Percentiles rank a stretch among this genome's conserved stretches.
Evolutionary conservation across 2,797 vertebrate genomes (phyloP).

Genomic region (Lutjanus argentimaculatus): DNA sequence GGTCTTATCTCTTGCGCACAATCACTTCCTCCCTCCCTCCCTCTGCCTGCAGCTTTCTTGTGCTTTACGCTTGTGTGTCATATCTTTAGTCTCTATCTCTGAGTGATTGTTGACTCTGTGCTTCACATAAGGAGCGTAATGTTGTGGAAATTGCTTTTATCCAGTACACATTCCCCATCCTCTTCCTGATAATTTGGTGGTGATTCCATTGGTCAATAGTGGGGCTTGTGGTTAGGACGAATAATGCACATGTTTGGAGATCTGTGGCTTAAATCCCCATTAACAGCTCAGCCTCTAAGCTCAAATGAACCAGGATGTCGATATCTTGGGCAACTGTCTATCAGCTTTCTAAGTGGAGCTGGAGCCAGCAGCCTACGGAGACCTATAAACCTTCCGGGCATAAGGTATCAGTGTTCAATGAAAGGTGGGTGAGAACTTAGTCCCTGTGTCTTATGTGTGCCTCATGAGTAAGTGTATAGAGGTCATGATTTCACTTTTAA

Average conservation of each 20-base stretch:
- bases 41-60: constrained; percentile 27
- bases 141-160: constrained; percentile 40
- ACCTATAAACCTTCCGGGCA: constrained; percentile 23
- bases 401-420: constrained; percentile 27
- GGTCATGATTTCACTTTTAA: not conserved
- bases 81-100: constrained; percentile 39
- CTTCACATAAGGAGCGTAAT: constrained; percentile 4
- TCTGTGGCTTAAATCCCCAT: constrained; percentile 53
- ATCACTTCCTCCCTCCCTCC: constrained; percentile 20
- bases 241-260: constrained; percentile 54
- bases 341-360: constrained; percentile 51
- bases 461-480: not conserved
- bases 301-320: constrained; percentile 58
- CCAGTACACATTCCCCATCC: not conserved
- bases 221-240: constrained; percentile 37
- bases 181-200: constrained; percentile 40
- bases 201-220: constrained; percentile 51
- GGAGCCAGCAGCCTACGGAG: constrained; percentile 27
- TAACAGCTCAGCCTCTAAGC: constrained; percentile 46
- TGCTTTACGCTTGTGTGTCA: constrained; percentile 27
- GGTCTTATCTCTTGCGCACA: constrained; percentile 39
- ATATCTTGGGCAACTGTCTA: constrained; percentile 47
- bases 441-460: not conserved
- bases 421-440: not conserved
- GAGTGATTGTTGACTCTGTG: constrained; percentile 38